Evolutionary conservation across 2,888 invertebrate species (phyloP).

Genomic region (Poecilobothrus nobilitatus): DNA sequence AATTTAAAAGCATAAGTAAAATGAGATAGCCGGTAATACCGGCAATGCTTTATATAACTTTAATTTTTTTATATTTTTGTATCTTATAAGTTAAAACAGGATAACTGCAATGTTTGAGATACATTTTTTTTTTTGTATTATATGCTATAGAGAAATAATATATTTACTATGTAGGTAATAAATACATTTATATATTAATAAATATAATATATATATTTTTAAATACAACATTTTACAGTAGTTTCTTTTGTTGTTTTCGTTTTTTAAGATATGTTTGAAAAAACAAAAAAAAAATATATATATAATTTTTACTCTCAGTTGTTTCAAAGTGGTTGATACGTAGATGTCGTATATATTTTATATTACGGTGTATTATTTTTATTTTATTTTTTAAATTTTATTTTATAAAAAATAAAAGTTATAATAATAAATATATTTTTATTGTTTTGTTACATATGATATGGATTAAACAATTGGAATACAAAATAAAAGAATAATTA

Average conservation of each 20-base stretch:
- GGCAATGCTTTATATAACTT: neutral
- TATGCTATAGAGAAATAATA: neutral
- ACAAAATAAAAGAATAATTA: no score
- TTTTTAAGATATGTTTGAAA: no score
- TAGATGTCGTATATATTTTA: neutral
- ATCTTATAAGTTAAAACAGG: slow-evolving; percentile 2
- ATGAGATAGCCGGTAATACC: neutral
- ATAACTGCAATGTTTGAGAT: neutral
- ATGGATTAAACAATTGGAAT: no score
- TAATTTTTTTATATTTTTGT: neutral
- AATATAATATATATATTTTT: no score
- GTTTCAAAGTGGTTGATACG: slow-evolving; percentile 1
- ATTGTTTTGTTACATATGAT: no score
- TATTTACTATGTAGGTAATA: neutral
- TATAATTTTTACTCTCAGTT: neutral
- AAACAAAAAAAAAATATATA: no score
- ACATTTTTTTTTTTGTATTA: neutral
- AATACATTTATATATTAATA: neutral
- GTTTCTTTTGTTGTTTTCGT: no score
- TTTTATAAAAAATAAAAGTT: no score
- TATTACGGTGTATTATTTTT: no score
- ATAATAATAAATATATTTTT: no score
- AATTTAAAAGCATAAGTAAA: neutral
- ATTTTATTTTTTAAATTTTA: no score
- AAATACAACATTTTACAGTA: no score